Conservation (phyloP, 92 coral and sea anemone species). For the Porites divaricata region DNA sequence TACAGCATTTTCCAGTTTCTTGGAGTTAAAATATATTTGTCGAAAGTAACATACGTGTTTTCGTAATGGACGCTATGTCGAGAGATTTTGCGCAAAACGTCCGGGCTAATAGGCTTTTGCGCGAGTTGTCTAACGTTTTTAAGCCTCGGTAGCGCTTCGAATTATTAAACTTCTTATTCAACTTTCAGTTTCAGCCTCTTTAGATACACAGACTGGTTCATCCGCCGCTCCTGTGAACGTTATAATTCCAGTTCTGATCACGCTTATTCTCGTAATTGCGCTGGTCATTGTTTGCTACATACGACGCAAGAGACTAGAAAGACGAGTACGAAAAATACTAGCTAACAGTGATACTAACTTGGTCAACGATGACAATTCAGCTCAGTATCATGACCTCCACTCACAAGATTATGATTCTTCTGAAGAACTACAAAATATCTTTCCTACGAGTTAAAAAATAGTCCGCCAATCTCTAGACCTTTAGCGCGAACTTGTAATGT, state of each 20-base stretch:
- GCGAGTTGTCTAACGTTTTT: neutral
- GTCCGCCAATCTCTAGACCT: too few relatives aligned
- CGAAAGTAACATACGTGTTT: too few relatives aligned
- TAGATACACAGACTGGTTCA: neutral
- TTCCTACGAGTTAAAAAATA: neutral
- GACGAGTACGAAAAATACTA: neutral
- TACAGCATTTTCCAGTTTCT: too few relatives aligned
- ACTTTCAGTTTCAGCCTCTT: neutral
- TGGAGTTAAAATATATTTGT: too few relatives aligned
- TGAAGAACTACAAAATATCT: conserved; percentile 24
- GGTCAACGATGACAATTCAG: neutral
- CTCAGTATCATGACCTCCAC: conserved; percentile 9
- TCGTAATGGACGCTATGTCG: too few relatives aligned
- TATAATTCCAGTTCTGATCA: conserved; percentile 22
- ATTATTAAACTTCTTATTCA: neutral
- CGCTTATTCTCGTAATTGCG: conserved; percentile 1
- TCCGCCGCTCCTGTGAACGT: neutral
- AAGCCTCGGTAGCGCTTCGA: neutral
- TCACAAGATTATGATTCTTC: conserved; percentile 21
- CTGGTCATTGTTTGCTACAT: conserved; percentile 19
- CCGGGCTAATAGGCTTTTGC: too few relatives aligned
- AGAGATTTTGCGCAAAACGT: too few relatives aligned
- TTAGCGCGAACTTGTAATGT: too few relatives aligned
- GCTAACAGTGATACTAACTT: neutral
- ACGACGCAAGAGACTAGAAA: conserved; percentile 16